Base-by-base conservation (phyloP, 2,113 vertebrate species). In the Rhineura floridana region DNA sequence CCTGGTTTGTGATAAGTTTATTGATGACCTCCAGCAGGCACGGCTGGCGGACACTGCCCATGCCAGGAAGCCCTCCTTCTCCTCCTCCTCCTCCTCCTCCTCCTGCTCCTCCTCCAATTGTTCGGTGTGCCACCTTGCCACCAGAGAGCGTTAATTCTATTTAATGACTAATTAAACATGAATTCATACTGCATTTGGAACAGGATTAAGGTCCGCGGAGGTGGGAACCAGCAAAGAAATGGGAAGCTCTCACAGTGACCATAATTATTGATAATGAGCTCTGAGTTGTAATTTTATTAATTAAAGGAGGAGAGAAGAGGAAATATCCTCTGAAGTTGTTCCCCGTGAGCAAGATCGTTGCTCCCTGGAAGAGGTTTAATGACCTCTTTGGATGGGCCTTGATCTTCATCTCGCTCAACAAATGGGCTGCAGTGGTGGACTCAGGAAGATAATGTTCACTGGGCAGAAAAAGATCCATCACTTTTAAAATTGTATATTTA, bases 121-220 rank as follows among this genome's bases (percentile, higher is more conserved):
- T 93, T 91, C 69, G 84, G 62, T 70, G 63, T 92, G 90, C 82
- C 88, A 89, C 85, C 44, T 76, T 83, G 52, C 87, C 87, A 76
- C 48, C 0, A 0, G 93, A 84, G 89, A 90, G 46, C 62, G 90
- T 91, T 91, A 86, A 82, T 85, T 92, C 88, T 84, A 79, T 79
- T 91, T 89, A 93, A 94, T 93, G 88, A 85, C 92, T 95, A 95
- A 95, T 95, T 95, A 94, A 93, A 92, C 89, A 77, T 90, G 92
- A 94, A 93, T 94, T 93, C 91, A 72, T 89, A 90, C 88, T 0
- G 0, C 82, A 91, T 89, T 70, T 91, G 89, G 87, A 92, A 83
- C 86, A 94, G 92, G 92, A 92, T 93, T 93, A 90, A 83, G 92
- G 91, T 93, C 90, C 89, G 73, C 0, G 39, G 88, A 72, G 88